Percentiles rank a stretch among this genome's conserved stretches.
Conservation (phyloP, 2,797 vertebrate species). For the Coranthus polyacanthus region DNA sequence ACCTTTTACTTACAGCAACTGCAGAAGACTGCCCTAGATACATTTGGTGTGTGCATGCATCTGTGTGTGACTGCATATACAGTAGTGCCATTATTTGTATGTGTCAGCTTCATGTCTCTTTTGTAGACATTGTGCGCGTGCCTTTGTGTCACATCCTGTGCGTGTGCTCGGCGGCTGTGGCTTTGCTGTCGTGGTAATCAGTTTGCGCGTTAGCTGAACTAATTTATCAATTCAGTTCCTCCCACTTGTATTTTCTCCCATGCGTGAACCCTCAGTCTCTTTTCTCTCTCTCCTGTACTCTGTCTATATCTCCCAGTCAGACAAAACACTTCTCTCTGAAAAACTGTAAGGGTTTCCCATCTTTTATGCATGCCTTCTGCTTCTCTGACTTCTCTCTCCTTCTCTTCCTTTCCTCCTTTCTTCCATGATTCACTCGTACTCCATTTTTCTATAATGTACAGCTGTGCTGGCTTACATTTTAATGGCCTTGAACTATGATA, state of each 20-base stretch:
- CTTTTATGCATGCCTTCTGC: constrained; percentile 78
- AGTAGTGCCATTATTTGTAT: constrained; percentile 63
- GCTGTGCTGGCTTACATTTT: constrained; percentile 72
- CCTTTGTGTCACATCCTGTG: constrained; percentile 62
- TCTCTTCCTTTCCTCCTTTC: constrained; percentile 35
- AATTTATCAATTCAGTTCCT: constrained; percentile 86
- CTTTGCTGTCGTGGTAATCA: constrained; percentile 81
- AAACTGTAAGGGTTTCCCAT: constrained; percentile 75
- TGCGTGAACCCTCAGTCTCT: constrained; percentile 73
- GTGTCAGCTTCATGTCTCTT: constrained; percentile 65
- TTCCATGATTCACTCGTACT: constrained; percentile 53
- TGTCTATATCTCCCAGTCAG: constrained; percentile 55
- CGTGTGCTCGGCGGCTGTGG: constrained; percentile 61
- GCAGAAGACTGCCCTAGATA: constrained; percentile 81
- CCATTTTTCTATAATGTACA: constrained; percentile 65
- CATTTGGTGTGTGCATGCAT: constrained; percentile 59
- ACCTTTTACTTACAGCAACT: constrained; percentile 84
- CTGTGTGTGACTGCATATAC: constrained; percentile 59
- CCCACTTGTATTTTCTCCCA: constrained; percentile 83
- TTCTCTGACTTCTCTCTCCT: constrained; percentile 53
- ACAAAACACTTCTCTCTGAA: constrained; percentile 73
- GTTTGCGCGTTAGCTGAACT: constrained; percentile 84
- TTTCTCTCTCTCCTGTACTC: constrained; percentile 38
- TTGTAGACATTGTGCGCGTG: constrained; percentile 48
- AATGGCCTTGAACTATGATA: constrained; percentile 70